Percentiles rank a stretch among this genome's conserved stretches.
Conservation (phyloP, 2,113 vertebrate species). For the Pao palembangensis region DNA sequence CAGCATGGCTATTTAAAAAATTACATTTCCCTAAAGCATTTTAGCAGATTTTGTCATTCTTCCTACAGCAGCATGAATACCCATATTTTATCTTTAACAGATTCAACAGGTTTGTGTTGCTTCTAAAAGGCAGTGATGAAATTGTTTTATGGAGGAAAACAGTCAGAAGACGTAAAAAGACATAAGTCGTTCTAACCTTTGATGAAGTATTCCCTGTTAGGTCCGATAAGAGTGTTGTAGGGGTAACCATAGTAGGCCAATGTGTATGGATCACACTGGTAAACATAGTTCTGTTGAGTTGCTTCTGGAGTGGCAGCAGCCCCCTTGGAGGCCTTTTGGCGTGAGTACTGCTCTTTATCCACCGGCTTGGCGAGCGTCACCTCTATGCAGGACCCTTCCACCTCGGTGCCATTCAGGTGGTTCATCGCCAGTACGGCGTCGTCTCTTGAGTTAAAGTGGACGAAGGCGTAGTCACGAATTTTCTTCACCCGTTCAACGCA, state of each 20-base stretch:
- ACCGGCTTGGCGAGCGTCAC: constrained; percentile 97
- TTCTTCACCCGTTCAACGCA: constrained; percentile 97
- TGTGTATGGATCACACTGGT: constrained; percentile 95
- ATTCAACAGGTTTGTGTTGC: constrained; percentile 15
- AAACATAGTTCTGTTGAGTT: constrained; percentile 86
- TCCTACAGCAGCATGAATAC: constrained; percentile 8
- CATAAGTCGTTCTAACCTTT: constrained; percentile 84
- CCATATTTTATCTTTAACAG: constrained; percentile 8
- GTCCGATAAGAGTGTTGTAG: constrained; percentile 93
- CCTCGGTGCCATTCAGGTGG: constrained; percentile 89
- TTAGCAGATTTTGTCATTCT: constrained; percentile 1
- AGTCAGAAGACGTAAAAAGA: background rate
- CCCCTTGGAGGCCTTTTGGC: constrained; percentile 95
- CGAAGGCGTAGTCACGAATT: constrained; percentile 96
- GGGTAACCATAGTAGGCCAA: constrained; percentile 95
- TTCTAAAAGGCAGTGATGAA: background rate
- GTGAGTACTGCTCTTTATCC: constrained; percentile 97
- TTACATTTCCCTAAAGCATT: constrained; percentile 7
- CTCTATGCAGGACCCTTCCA: constrained; percentile 95
- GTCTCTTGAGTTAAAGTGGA: constrained; percentile 93
- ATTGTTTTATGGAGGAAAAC: too few relatives aligned
- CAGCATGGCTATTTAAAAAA: constrained; percentile 21
- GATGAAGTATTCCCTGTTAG: constrained; percentile 97
- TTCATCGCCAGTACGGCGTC: constrained; percentile 95
- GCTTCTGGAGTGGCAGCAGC: constrained; percentile 69